These are phyloP conservation scores for Trichopoda pennipes DNA, from an alignment of 2,888 invertebrate genomes.

Conservation along the genomic window DNA sequence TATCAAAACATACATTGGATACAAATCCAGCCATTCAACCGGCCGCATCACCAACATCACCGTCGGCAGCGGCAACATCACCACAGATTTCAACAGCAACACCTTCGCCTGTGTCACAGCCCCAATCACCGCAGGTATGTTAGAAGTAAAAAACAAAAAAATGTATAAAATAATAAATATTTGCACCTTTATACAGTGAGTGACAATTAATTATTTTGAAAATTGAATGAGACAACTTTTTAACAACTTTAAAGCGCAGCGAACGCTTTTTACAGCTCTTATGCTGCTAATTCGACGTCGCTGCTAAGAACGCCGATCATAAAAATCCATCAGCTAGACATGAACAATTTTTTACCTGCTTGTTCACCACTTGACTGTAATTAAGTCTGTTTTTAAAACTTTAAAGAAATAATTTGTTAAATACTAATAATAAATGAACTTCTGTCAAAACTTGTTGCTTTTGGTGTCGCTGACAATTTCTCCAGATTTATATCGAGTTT, in stretches of 20 bases:
- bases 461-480: no score
- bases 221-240: background rate
- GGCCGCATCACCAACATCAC: slow-evolving; percentile 71
- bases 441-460: no score
- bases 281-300: no score
- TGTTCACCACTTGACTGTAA: no score
- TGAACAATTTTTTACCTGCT: no score
- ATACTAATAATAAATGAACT: no score
- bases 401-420: no score
- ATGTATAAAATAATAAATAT: background rate
- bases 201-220: slow-evolving; percentile 24
- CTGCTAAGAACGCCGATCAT: no score
- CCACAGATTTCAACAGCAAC: slow-evolving; percentile 60
- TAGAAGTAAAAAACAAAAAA: slow-evolving; percentile 1
- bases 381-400: no score
- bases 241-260: background rate
- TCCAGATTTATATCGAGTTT: no score
- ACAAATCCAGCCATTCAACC: slow-evolving; percentile 78
- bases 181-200: slow-evolving; percentile 31
- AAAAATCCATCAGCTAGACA: no score
- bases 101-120: slow-evolving; percentile 62
- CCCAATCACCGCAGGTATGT: slow-evolving; percentile 66
- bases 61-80: slow-evolving; percentile 62
- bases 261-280: no score
- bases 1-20: slow-evolving; percentile 95